Percentiles rank a stretch among this genome's conserved stretches.
These are phyloP conservation scores for Nannospalax galili DNA, from an alignment of 2,113 vertebrate genomes.

Conservation along the genomic window DNA sequence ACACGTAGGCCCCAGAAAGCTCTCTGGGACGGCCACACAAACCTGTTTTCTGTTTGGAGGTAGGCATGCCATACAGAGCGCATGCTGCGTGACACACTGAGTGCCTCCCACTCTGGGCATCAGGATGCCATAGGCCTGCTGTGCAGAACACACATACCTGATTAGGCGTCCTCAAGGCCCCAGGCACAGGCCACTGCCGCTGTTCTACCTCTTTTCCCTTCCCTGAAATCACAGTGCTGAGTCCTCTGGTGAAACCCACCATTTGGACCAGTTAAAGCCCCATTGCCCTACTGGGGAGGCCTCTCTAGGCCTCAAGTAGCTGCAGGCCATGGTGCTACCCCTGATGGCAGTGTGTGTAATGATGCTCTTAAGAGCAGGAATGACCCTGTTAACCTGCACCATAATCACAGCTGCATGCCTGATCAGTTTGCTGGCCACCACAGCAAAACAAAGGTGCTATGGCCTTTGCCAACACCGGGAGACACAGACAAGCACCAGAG, in stretches of 20 bases:
- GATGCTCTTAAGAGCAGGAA: too few species aligned
- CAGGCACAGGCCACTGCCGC: neutral
- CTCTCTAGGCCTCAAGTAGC: neutral
- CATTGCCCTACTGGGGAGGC: neutral
- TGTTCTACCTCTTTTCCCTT: neutral
- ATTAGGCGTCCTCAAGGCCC: too few species aligned
- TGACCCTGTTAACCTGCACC: neutral
- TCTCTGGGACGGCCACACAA: neutral
- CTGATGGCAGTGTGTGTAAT: neutral
- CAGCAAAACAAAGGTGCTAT: too few species aligned
- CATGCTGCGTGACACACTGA: neutral
- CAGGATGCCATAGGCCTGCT: neutral
- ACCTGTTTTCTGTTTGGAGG: neutral
- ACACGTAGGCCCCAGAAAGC: neutral
- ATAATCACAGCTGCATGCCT: too few species aligned
- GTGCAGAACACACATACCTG: neutral
- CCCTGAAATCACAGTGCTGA: neutral
- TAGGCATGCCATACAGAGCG: neutral
- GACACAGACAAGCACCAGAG: neutral
- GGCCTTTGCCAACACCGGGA: too few species aligned
- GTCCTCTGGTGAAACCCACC: neutral
- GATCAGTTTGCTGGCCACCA: neutral
- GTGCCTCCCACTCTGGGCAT: neutral
- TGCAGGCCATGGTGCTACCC: too few species aligned
- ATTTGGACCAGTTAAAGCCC: neutral